Evolutionary conservation across 2,888 invertebrate genomes (phyloP).

Genomic region (Clitarchus hookeri): DNA sequence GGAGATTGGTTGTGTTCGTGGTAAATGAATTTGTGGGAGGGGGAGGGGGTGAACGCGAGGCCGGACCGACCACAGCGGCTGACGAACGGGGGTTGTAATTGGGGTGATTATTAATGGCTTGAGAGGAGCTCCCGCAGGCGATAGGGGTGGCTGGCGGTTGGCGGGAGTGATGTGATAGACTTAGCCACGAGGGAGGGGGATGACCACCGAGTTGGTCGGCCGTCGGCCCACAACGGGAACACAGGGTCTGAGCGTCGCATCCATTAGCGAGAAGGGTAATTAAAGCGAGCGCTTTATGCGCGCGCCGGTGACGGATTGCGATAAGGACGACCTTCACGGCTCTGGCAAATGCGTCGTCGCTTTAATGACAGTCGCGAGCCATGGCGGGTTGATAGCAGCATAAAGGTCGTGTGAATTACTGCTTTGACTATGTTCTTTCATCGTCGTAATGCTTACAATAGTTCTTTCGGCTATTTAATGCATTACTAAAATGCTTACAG

Average conservation of each 20-base stretch:
- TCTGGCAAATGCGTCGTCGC: too few relatives aligned
- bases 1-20: too few relatives aligned
- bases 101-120: conserved; percentile 32
- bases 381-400: too few relatives aligned
- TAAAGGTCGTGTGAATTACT: not conserved
- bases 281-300: not conserved
- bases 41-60: conserved; percentile 11
- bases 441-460: too few relatives aligned
- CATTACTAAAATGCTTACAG: too few relatives aligned
- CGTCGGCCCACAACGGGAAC: too few relatives aligned
- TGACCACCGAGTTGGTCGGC: too few relatives aligned
- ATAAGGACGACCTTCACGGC: not conserved
- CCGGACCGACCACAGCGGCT: not conserved
- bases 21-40: conserved; percentile 48
- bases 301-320: not conserved
- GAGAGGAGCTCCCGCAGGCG: not conserved
- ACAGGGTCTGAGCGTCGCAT: too few relatives aligned
- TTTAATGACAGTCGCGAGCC: not conserved
- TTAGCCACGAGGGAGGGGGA: too few relatives aligned
- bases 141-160: not conserved
- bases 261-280: too few relatives aligned
- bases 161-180: not conserved
- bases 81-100: conserved; percentile 33
- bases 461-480: too few relatives aligned
- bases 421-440: too few relatives aligned